Base-by-base conservation (phyloP, 2,113 vertebrate species). In the Hoplias malabaricus region DNA sequence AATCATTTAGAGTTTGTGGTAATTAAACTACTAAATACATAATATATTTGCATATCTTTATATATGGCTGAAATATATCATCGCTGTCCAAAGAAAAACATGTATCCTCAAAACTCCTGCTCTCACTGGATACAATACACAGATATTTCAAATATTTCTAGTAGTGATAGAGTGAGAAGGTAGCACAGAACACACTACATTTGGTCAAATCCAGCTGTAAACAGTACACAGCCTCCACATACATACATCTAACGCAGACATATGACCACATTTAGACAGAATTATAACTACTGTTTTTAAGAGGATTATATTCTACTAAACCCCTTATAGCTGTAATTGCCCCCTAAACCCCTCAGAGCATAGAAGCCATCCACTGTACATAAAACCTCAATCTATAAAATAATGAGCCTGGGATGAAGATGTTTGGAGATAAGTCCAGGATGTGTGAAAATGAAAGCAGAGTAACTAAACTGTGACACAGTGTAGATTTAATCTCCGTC, bases 181-280 rank as follows among this genome's bases (percentile, higher is more conserved):
- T n/a, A n/a, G n/a, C n/a, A n/a, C n/a, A n/a, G n/a, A n/a, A n/a
- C n/a, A n/a, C n/a, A n/a, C n/a, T n/a, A n/a, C n/a, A n/a, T n/a
- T n/a, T n/a, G n/a, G n/a, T n/a, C n/a, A n/a, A n/a, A n/a, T n/a
- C n/a, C n/a, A n/a, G n/a, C n/a, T n/a, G n/a, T n/a, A n/a, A n/a
- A n/a, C n/a, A n/a, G n/a, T n/a, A n/a, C n/a, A n/a, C n/a, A n/a
- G n/a, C n/a, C n/a, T n/a, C n/a, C n/a, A n/a, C n/a, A n/a, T n/a
- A n/a, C n/a, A n/a, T n/a, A 43, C 42, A 43, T 12, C 9, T 48
- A 62, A 69, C 65, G 1, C 69, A 74, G 69, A 54, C 34, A 48
- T 29, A n/a, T n/a, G n/a, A 53, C 75, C 54, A 31, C 81, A 27
- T 62, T 59, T 33, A 0, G 1, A 13, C 21, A 19, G 11, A 33